Conservation (phyloP, 2,888 invertebrate species). For the Apamea anceps region DNA sequence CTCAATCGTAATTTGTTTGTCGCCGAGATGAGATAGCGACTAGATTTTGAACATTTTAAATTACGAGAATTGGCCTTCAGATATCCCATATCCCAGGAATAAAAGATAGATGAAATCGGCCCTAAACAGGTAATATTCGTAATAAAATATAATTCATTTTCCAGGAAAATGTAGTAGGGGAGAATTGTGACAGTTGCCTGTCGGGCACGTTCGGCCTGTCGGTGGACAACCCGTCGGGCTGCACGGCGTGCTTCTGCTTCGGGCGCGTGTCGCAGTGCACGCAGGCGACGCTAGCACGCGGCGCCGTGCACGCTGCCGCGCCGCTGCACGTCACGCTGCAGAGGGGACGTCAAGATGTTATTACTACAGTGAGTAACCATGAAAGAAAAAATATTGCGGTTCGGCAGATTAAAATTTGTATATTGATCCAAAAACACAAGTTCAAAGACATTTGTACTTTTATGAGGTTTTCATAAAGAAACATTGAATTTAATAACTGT, state of each 20-base stretch:
- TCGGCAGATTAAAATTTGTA: no score
- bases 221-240: slow-evolving; percentile 94
- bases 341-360: slow-evolving; percentile 65
- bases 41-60: no score
- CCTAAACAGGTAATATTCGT: not conserved
- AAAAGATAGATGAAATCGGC: not conserved
- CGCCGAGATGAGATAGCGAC: no score
- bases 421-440: no score
- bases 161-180: slow-evolving; percentile 95
- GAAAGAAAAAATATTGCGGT: no score
- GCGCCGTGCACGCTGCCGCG: slow-evolving; percentile 92
- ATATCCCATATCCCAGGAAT: not conserved
- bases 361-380: slow-evolving; percentile 72
- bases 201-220: slow-evolving; percentile 96
- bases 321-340: slow-evolving; percentile 87
- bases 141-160: not conserved
- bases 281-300: slow-evolving; percentile 96
- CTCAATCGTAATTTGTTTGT: no score
- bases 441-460: no score
- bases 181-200: slow-evolving; percentile 95
- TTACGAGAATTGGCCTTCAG: not conserved
- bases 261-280: slow-evolving; percentile 95
- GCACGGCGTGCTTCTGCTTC: slow-evolving; percentile 99
- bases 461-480: not conserved
- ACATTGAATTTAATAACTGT: not conserved